phyloP scores from a whole-genome alignment of 2,113 vertebrate species.

The Candoia aspera region DNA sequence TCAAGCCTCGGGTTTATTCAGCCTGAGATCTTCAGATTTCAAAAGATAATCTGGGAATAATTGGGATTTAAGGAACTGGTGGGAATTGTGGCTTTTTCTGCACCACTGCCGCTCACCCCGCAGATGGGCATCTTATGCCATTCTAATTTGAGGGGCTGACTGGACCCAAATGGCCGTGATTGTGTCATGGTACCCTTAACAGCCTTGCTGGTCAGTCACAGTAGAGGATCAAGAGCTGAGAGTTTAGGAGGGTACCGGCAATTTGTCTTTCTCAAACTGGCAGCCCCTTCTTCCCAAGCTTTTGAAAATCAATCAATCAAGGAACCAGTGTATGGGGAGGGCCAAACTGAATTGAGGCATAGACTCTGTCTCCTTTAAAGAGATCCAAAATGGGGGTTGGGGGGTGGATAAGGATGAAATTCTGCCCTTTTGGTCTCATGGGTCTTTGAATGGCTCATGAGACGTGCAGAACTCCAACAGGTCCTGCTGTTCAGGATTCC shows the following conservation, averaged over 20 bases:
- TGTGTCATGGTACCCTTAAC: conserved; percentile 66
- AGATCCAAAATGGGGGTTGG: conserved; percentile 39
- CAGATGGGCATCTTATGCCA: conserved; percentile 84
- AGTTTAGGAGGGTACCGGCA: neutral
- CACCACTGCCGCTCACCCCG: conserved; percentile 69
- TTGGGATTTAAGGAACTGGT: conserved; percentile 85
- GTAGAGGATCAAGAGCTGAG: neutral
- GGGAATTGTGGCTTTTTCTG: conserved; percentile 77
- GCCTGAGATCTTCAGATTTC: conserved; percentile 79
- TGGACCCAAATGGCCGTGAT: conserved; percentile 69
- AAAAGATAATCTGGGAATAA: conserved; percentile 97
- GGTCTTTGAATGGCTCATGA: conserved; percentile 24
- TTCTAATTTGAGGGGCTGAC: conserved; percentile 73
- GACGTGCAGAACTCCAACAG: neutral
- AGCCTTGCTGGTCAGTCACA: conserved; percentile 64
- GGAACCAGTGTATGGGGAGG: neutral
- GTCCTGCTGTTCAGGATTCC: neutral
- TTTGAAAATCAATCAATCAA: neutral
- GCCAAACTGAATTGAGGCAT: neutral
- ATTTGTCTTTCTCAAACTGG: neutral
- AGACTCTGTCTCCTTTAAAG: conserved; percentile 46
- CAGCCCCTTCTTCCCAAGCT: neutral
- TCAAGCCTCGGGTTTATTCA: conserved; percentile 84
- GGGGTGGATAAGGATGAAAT: neutral
- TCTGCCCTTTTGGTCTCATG: neutral